Evolutionary conservation across 2,888 invertebrate genomes (phyloP), one percentile per base, ranked within the genome.

Genomic region (Linyphia triangularis): DNA sequence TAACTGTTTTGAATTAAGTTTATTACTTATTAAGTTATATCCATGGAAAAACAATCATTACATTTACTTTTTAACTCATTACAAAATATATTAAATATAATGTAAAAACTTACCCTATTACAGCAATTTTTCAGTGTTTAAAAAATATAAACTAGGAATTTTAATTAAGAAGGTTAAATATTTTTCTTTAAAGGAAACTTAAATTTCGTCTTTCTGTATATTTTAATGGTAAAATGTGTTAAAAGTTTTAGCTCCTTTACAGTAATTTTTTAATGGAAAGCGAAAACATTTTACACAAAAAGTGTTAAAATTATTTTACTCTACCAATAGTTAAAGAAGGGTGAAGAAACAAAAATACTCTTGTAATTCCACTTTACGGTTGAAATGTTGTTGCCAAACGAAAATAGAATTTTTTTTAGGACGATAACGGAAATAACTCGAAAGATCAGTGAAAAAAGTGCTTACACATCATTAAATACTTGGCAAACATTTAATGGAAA

Each of bases 391-490:
- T 26, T 63, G 33, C 67, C 67, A 19, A 16, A n/a, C 13, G n/a
- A 67, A 67, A 30, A 33, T 6, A 33, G 26, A 22, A 63, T 24
- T 28, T n/a, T 5, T 28, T 63, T 26, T 63, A 26, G 10, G 24
- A 26, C 10, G 28, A 13, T 16, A 10, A 67, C 0, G 33, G 19
- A 51, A 51, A 51, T 51, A 67, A 67, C 9, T 67, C 9, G 22
- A 67, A 67, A 19, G 13, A 33, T 33, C 19, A 13, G 6, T 67
- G 16, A 67, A 67, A 67, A 24, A 65, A 65, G 22, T 22, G 3
- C 67, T 19, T 33, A 33, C 67, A 16, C 67, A 19, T 67, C 33
- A 33, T 67, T 67, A 33, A 67, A 67, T 67, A 67, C 16, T 33
- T 67, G 67, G 33, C 1, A n/a, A 30, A 30, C 16, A 19, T 67